Conservation (phyloP, 2,113 vertebrate genomes). For the Acinonyx jubatus region DNA sequence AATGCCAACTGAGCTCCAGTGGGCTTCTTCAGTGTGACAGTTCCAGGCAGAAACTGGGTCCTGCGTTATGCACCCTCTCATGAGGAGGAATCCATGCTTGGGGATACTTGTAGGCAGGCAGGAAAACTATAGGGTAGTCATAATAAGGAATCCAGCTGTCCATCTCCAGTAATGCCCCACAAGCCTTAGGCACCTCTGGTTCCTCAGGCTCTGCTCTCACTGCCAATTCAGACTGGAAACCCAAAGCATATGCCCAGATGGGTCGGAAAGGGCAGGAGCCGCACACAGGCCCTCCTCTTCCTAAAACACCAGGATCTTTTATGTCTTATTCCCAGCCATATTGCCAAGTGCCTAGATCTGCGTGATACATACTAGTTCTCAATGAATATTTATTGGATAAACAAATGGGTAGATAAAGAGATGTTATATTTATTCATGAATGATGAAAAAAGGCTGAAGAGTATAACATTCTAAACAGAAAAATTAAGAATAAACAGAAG, state of each 20-base stretch:
- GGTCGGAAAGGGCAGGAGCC: neutral
- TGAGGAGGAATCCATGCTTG: conserved; percentile 90
- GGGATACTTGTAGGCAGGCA: conserved; percentile 91
- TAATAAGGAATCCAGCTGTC: conserved; percentile 88
- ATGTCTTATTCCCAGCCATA: neutral
- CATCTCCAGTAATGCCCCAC: conserved; percentile 72
- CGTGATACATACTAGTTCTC: neutral
- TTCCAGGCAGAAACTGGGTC: conserved; percentile 91
- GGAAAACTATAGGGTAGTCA: conserved; percentile 90
- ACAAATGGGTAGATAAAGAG: neutral
- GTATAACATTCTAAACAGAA: neutral
- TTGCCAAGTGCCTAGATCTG: neutral
- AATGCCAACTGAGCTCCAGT: conserved; percentile 92
- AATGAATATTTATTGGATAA: neutral
- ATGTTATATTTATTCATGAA: neutral
- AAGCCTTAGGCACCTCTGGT: neutral
- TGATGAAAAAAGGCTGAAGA: neutral
- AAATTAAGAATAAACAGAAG: neutral
- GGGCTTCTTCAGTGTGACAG: conserved; percentile 89
- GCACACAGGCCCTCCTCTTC: neutral
- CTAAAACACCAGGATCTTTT: neutral
- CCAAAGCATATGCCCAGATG: neutral
- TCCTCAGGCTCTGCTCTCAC: neutral
- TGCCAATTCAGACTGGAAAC: neutral
- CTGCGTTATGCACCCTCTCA: conserved; percentile 90